phyloP scores from a whole-genome alignment of 1,140 invertebrate species.

The Euura lappo region DNA sequence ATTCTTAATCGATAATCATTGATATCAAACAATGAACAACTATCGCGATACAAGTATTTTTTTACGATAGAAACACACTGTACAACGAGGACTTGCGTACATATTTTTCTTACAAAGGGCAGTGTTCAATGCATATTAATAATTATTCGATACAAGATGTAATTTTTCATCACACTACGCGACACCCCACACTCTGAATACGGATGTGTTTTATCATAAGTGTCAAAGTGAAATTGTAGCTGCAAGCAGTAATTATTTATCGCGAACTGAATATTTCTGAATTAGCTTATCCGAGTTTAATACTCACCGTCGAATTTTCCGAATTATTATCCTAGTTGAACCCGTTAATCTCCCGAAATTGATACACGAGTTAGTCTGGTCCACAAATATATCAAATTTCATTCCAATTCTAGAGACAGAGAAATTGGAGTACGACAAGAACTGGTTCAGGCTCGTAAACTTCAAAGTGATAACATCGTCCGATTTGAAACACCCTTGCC shows the following conservation, averaged over 20 bases:
- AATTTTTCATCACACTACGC: not conserved
- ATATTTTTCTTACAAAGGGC: not conserved
- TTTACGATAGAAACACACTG: constrained; percentile 3
- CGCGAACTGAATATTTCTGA: too few relatives aligned
- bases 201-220: not conserved
- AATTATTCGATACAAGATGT: not conserved
- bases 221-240: too few relatives aligned
- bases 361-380: not conserved
- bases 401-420: not conserved
- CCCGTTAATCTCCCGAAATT: not conserved
- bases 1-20: not conserved
- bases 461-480: not conserved
- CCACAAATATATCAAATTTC: constrained; percentile 1
- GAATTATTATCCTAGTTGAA: not conserved
- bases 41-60: not conserved
- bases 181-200: not conserved
- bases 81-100: not conserved
- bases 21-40: not conserved
- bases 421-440: not conserved
- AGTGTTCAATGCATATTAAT: not conserved
- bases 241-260: too few relatives aligned
- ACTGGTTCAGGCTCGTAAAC: not conserved
- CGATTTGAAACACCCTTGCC: not conserved
- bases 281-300: too few relatives aligned
- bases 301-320: too few relatives aligned